Base-by-base conservation (phyloP, 2,888 invertebrate species). In the Dicycla oo region DNA sequence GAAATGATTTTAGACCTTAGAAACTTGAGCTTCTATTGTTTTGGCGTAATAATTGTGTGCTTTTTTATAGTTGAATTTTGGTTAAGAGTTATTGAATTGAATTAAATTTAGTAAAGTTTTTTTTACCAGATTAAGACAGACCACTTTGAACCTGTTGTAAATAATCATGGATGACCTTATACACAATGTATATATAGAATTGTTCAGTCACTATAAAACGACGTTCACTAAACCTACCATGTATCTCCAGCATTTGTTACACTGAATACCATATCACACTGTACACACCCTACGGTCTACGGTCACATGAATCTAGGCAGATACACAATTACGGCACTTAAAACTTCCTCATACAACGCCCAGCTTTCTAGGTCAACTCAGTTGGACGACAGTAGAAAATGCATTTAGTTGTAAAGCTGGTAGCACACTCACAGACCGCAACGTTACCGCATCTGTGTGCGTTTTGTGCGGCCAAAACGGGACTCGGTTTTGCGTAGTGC, bases 321-420 rank as follows among this genome's bases (percentile, higher is more conserved):
- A 74, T 73, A 82, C 65, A 75, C 76, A 85, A 84, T 80, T 74
- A 56, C 75, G 64, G 61, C 83, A 80, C 76, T 84, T 79, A 74
- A 73, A 74, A 86, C 83, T 84, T 83, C 85, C 81, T 83, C 71
- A 67, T 73, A 78, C 75, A 82, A 78, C 69, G 74, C 69, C 51
- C 71, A 53, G 40, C 69, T 84, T 85, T 86, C 78, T 86, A 69
- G 86, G 86, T 86, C 85, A 86, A 62, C 68, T 58, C 58, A 65
- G 70, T 75, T 74, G 70, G 69, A 75, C 74, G 83, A 84, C 86
- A 79, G 83, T 86, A 79, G 84, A 80, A 85, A 86, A 86, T 86
- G 86, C 86, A 86, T 81, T 85, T 68, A 53, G 72, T 61, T 70
- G 51, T 86, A 69, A 84, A 58, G 86, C 75, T 73, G 13, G 61